Base-by-base conservation (phyloP, 1,140 invertebrate genomes). In the Littorina saxatilis region DNA sequence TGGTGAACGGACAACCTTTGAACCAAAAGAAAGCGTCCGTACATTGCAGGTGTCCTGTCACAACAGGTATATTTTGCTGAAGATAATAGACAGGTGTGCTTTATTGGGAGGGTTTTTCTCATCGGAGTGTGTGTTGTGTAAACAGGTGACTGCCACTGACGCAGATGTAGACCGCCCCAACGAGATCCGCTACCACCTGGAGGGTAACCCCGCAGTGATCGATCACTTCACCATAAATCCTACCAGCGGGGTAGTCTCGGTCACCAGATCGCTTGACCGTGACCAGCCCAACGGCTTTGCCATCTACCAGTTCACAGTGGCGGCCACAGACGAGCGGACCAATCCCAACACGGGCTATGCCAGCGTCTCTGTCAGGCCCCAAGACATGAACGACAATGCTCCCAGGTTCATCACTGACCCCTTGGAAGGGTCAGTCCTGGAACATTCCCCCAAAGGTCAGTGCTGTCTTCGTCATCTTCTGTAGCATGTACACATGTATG, bases 361-460 rank as follows among this genome's bases (percentile, higher is more conserved):
- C n/a, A 98, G 99, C 92, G 98, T 99, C 4, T 97, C 99, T 94
- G 97, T 99, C 78, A 98, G 98, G 92, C 94, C 99, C 3, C 97
- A 98, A 91, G 98, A 99, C 91, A 98, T 99, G 89, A 99, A 99
- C 93, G 99, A 99, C 93, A 99, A 99, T 93, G 96, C 96, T 20
- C 99, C 99, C 3, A 95, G 97, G 83, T 99, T 99, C 94, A 97
- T 97, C 55, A 84, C 55, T 17, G 80, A 85, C 50, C 72, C 83
- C 4, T 66, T 91, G 20, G 84, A 78, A 15, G 91, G 90, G 58
- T 85, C 82, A 32, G 88, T 91, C 2, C 81, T 82, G 52, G 91
- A 92, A 85, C 85, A 89, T 79, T 88, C 88, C 20, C 61, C 50
- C 43, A 81, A 72, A 83, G 88, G 90, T 91, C 83, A n/a, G n/a